Evolutionary conservation across 2,797 vertebrate genomes (phyloP).

Genomic region (Myotis daubentonii): DNA sequence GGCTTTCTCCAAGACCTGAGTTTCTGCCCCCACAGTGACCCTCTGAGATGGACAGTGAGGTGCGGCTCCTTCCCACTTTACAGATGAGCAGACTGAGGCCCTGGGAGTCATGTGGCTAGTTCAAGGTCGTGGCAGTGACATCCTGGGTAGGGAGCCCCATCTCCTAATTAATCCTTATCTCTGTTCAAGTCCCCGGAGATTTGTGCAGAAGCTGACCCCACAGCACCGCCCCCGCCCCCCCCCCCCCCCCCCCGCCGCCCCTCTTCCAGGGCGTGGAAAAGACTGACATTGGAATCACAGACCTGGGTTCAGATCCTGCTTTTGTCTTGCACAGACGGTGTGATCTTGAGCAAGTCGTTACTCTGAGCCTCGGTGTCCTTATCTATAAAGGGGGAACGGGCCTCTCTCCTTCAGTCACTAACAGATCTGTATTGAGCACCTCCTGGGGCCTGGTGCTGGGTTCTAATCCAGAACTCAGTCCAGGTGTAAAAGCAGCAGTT

Average conservation of each 20-base stretch:
- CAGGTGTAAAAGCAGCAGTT: background rate
- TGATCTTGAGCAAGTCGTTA: slow-evolving; percentile 1
- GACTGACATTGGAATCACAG: background rate
- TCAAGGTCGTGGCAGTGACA: background rate
- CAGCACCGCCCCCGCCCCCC: background rate
- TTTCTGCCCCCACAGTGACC: background rate
- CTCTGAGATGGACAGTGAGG: background rate
- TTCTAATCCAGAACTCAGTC: background rate
- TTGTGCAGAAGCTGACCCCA: background rate
- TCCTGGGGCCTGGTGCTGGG: background rate
- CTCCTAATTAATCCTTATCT: background rate
- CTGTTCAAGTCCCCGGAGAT: background rate
- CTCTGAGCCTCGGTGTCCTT: slow-evolving; percentile 65
- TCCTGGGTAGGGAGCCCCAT: background rate
- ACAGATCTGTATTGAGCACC: background rate
- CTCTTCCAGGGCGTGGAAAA: background rate
- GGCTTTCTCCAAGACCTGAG: background rate
- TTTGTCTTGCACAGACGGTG: slow-evolving; percentile 24
- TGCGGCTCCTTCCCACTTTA: background rate
- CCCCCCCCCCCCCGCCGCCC: background rate
- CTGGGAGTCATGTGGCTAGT: background rate
- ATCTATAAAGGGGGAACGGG: background rate
- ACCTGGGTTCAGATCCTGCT: background rate
- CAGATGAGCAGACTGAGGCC: slow-evolving; percentile 45
- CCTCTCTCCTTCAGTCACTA: background rate